These are phyloP conservation scores for Malurus melanocephalus DNA, from an alignment of 2,113 vertebrate species.

Conservation along the genomic window DNA sequence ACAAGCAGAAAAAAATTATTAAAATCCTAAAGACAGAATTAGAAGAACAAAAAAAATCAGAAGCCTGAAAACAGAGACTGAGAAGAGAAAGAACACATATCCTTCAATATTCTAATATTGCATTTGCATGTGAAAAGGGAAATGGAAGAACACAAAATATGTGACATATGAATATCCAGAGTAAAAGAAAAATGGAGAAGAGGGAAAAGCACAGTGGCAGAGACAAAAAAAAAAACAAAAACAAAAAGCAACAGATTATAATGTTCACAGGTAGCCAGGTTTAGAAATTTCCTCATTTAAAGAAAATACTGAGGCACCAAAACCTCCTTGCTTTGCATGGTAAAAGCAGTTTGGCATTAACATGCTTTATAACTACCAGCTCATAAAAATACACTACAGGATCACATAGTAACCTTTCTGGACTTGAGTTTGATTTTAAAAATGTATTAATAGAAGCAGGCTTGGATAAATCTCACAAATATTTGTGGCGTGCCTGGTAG, in stretches of 20 bases:
- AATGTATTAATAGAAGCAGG: rapidly evolving
- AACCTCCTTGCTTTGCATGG: not conserved
- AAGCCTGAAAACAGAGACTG: not conserved
- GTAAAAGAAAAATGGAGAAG: not conserved
- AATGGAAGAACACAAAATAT: not conserved
- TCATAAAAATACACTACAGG: not conserved
- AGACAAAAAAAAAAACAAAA: not conserved
- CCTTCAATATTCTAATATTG: not conserved
- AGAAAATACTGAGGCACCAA: not conserved
- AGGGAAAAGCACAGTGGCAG: not conserved
- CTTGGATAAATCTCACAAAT: not conserved
- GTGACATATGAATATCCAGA: not conserved
- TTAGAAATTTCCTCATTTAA: not conserved
- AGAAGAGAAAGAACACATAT: not conserved
- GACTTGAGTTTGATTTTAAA: not conserved
- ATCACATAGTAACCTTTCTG: not conserved
- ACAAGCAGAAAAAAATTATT: not conserved
- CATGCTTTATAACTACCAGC: not conserved
- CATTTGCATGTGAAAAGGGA: not conserved
- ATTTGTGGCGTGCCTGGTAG: not conserved
- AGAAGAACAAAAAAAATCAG: not conserved
- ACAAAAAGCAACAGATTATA: not conserved
- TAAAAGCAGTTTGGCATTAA: not conserved
- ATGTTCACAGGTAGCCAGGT: not conserved
- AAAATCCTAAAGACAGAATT: not conserved